Base-by-base conservation (phyloP, 2,888 invertebrate species). In the Latheticus oryzae region DNA sequence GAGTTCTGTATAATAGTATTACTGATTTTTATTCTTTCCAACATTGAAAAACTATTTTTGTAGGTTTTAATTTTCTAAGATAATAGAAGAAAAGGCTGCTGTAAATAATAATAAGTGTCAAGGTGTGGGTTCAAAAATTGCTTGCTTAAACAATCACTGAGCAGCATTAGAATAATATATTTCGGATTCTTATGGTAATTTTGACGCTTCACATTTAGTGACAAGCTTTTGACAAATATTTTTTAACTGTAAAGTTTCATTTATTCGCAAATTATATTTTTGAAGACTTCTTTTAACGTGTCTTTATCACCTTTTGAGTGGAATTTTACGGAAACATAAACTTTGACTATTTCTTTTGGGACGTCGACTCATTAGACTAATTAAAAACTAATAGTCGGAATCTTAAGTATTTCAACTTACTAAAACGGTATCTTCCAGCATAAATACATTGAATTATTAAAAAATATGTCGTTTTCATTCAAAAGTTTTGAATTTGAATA, bases 231-330 rank as follows among this genome's bases (percentile, higher is more conserved):
- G n/a, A n/a, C n/a, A n/a, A n/a, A n/a, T n/a, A n/a, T n/a, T n/a
- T n/a, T n/a, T n/a, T n/a, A n/a, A n/a, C n/a, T n/a, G n/a, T 38
- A 16, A 38, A 38, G 23, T 38, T 38, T 38, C 38, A 38, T 23
- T 38, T 38, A 38, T 38, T 38, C n/a, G 38, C 23, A 21, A 21
- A 38, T 38, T 38, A 38, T 38, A 4, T 21, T 38, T 21, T 21
- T 7, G n/a, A n/a, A n/a, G n/a, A n/a, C n/a, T n/a, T n/a, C n/a
- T n/a, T n/a, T n/a, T n/a, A n/a, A n/a, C n/a, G n/a, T n/a, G n/a
- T n/a, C n/a, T n/a, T n/a, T n/a, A n/a, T n/a, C n/a, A n/a, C n/a
- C n/a, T n/a, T n/a, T n/a, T n/a, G n/a, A n/a, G n/a, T n/a, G n/a
- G n/a, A n/a, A n/a, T 8, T 37, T 37, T 19, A 2, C 7, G 16